Percentiles rank a stretch among this genome's conserved stretches.
Evolutionary conservation across 2,113 vertebrate genomes (phyloP).

Genomic region (Enhydra lutris): DNA sequence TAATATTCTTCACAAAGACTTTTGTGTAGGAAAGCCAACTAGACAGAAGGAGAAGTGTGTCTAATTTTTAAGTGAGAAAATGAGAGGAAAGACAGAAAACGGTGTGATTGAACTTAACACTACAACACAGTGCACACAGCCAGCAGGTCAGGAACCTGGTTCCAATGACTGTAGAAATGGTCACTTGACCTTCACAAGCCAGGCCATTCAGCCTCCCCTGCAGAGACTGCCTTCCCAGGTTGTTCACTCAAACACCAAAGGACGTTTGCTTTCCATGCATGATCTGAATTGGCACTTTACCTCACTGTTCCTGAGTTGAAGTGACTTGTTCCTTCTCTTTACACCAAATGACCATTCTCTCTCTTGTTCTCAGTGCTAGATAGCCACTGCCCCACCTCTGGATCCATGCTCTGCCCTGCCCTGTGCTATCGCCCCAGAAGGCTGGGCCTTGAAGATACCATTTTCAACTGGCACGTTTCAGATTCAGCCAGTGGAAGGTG

Average conservation of each 20-base stretch:
- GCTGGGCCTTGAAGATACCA: background rate
- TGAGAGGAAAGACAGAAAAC: background rate
- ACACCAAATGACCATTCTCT: background rate
- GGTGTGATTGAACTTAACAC: background rate
- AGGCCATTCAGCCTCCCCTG: background rate
- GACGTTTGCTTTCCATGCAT: background rate
- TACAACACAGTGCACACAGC: background rate
- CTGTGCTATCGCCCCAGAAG: background rate
- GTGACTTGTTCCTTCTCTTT: background rate
- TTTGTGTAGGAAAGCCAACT: background rate
- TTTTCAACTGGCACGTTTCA: background rate
- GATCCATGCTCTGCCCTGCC: background rate
- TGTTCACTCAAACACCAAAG: background rate
- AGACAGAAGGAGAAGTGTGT: background rate
- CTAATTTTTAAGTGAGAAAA: background rate
- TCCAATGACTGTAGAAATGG: background rate
- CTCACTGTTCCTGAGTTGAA: background rate
- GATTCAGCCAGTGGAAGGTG: background rate
- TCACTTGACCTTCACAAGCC: background rate
- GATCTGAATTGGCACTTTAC: background rate
- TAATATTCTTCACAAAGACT: conserved; percentile 16
- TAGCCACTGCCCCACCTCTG: background rate
- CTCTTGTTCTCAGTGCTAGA: background rate
- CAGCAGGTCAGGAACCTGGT: background rate
- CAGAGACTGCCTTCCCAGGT: background rate